These are phyloP conservation scores for Aphyosemion australe DNA, from an alignment of 2,113 vertebrate species.

Conservation along the genomic window DNA sequence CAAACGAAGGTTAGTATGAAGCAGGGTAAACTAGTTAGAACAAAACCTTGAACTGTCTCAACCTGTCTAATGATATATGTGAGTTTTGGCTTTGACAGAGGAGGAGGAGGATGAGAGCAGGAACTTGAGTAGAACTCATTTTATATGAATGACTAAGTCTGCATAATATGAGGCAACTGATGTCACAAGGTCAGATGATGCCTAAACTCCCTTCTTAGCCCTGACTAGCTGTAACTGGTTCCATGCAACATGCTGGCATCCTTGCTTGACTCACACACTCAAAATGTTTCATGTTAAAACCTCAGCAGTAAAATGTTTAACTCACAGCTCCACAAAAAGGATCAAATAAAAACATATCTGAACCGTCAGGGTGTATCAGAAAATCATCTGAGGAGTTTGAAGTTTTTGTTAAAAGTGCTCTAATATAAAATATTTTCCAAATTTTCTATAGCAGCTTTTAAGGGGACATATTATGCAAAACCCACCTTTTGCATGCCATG, in stretches of 20 bases:
- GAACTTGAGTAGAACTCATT: slow-evolving; percentile 25
- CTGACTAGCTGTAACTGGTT: slow-evolving; percentile 32
- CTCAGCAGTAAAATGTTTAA: slow-evolving; percentile 13
- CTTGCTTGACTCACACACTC: slow-evolving; percentile 13
- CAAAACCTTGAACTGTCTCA: slow-evolving; percentile 32
- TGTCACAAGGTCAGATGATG: slow-evolving; percentile 23
- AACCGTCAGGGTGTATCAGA: neutral
- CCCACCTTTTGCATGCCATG: too few species aligned
- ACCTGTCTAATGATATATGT: slow-evolving; percentile 55
- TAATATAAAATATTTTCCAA: too few species aligned
- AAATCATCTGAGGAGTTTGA: neutral
- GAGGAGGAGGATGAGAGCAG: neutral
- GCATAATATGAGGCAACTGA: slow-evolving; percentile 27
- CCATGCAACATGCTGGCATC: slow-evolving; percentile 5
- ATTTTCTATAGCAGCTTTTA: too few species aligned
- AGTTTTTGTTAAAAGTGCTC: neutral
- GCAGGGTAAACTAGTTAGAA: slow-evolving; percentile 23
- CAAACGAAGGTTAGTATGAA: slow-evolving; percentile 1
- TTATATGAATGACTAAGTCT: slow-evolving; percentile 12
- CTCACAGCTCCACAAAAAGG: neutral
- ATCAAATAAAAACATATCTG: neutral
- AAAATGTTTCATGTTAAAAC: slow-evolving; percentile 4
- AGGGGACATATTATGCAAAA: too few species aligned
- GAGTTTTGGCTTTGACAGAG: slow-evolving; percentile 42
- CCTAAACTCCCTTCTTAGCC: slow-evolving; percentile 12